Percentiles rank a stretch among this genome's conserved stretches.
These are phyloP conservation scores for Rallus crepitans DNA, from an alignment of 2,797 vertebrate genomes.

Conservation along the genomic window DNA sequence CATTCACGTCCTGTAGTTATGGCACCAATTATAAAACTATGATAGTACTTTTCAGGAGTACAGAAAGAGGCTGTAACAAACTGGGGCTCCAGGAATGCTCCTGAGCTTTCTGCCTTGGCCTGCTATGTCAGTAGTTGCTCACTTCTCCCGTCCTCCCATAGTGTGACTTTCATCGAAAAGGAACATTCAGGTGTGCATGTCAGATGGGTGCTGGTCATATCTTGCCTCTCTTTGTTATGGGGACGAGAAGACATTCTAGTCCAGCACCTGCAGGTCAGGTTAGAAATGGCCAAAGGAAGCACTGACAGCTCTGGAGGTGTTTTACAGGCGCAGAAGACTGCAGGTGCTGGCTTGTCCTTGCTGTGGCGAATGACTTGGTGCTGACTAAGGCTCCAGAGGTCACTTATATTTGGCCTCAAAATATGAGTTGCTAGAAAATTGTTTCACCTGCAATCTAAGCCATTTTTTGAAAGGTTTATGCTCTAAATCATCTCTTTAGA, in stretches of 20 bases:
- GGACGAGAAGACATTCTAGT: background rate
- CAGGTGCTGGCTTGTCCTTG: constrained; percentile 47
- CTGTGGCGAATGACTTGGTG: background rate
- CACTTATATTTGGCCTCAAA: constrained; percentile 32
- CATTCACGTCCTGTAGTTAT: background rate
- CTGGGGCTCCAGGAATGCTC: background rate
- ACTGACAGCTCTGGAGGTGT: background rate
- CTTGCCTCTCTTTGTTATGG: background rate
- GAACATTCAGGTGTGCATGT: background rate
- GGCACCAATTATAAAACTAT: background rate
- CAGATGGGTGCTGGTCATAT: background rate
- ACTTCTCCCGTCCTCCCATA: background rate
- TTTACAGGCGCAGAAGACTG: background rate
- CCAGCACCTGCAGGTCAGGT: background rate
- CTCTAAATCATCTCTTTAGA: background rate
- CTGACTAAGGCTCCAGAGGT: constrained; percentile 55
- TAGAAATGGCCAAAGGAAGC: background rate
- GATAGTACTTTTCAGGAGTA: background rate
- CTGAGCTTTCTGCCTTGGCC: no score
- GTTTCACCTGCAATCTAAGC: constrained; percentile 39
- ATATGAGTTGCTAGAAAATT: constrained; percentile 14
- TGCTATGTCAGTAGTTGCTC: background rate
- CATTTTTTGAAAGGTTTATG: constrained; percentile 46
- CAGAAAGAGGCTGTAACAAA: background rate
- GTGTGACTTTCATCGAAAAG: background rate